Percentiles rank a stretch among this genome's conserved stretches.
phyloP scores from a whole-genome alignment of 1,140 invertebrate genomes.

The Drosophila pallidifrons region DNA sequence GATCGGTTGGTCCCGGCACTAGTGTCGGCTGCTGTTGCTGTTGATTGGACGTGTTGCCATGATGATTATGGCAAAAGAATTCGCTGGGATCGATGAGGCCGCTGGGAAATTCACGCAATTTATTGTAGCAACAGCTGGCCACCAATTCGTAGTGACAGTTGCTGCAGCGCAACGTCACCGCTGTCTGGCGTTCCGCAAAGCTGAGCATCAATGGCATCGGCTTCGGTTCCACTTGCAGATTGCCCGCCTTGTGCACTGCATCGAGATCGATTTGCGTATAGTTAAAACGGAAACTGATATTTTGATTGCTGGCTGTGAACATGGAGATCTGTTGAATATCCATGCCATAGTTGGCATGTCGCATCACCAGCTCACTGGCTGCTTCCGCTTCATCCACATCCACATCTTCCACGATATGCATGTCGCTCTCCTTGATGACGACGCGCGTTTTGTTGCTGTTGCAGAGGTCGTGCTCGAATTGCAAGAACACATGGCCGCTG shows the following conservation, averaged over 20 bases:
- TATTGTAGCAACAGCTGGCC: slow-evolving; percentile 23
- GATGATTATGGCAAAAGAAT: slow-evolving; percentile 77
- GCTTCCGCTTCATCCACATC: neutral
- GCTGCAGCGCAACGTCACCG: slow-evolving; percentile 43
- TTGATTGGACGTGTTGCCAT: slow-evolving; percentile 8
- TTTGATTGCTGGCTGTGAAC: slow-evolving; percentile 31
- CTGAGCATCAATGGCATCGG: slow-evolving; percentile 23
- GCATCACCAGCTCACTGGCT: slow-evolving; percentile 35
- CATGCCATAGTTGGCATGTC: slow-evolving; percentile 55
- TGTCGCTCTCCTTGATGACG: slow-evolving; percentile 53
- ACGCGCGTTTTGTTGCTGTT: slow-evolving; percentile 44
- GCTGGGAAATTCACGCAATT: slow-evolving; percentile 70
- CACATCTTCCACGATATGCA: slow-evolving; percentile 46
- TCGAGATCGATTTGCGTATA: slow-evolving; percentile 57
- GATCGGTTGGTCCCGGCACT: slow-evolving; percentile 48
- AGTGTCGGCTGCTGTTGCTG: slow-evolving; percentile 21
- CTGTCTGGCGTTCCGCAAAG: slow-evolving; percentile 29
- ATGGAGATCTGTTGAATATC: slow-evolving; percentile 51
- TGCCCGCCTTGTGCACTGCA: slow-evolving; percentile 29
- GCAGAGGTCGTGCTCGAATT: slow-evolving; percentile 43
- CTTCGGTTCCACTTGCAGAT: slow-evolving; percentile 20
- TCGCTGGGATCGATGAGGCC: slow-evolving; percentile 70
- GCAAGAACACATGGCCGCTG: slow-evolving; percentile 53
- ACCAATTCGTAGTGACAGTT: slow-evolving; percentile 45
- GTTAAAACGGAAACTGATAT: slow-evolving; percentile 68